phyloP scores from a whole-genome alignment of 1,140 invertebrate genomes.

The Sminthurides bifidus region DNA sequence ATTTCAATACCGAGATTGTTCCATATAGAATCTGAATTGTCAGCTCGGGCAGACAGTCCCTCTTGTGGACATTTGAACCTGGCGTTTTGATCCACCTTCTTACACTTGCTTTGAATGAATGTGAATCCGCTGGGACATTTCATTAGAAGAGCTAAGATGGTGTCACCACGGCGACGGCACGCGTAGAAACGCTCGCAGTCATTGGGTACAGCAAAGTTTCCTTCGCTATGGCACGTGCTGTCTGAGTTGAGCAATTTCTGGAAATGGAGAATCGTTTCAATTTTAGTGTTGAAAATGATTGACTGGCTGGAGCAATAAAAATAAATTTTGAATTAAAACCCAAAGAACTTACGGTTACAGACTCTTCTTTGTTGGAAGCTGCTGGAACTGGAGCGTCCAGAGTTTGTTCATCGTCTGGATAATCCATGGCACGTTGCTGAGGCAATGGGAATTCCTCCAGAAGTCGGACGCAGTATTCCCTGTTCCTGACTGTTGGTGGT shows the following conservation, averaged over 20 bases:
- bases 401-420: neutral
- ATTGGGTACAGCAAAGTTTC: constrained; percentile 11
- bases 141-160: constrained; percentile 10
- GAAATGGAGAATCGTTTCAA: too few relatives aligned
- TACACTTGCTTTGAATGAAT: constrained; percentile 11
- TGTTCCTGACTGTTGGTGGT: too few relatives aligned
- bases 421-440: neutral
- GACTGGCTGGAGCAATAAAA: neutral
- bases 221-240: constrained; percentile 10
- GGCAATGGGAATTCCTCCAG: neutral
- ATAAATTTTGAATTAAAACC: neutral
- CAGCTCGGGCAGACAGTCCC: neutral
- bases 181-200: constrained; percentile 22
- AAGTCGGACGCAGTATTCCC: neutral
- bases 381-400: neutral
- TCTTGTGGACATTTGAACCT: neutral
- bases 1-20: neutral
- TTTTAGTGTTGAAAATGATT: neutral
- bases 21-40: too few relatives aligned
- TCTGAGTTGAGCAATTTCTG: constrained; percentile 14
- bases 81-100: neutral
- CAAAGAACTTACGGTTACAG: neutral
- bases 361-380: neutral
- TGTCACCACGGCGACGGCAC: constrained; percentile 7
- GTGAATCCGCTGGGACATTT: constrained; percentile 14